Conservation (phyloP, 2,888 invertebrate species). For the Steinernema carpocapsae region DNA sequence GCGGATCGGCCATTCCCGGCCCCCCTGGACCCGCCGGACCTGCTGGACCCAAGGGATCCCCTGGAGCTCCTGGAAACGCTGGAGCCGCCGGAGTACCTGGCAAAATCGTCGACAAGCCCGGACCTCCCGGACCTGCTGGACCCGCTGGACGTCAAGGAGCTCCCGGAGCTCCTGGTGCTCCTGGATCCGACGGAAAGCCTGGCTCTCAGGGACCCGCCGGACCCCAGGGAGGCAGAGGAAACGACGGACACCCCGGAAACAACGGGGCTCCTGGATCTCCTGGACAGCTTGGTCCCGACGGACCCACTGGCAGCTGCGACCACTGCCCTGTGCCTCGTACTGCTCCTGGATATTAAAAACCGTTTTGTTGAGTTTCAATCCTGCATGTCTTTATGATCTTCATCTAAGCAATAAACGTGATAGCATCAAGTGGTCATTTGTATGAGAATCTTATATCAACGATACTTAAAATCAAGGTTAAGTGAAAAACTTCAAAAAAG, state of each 20-base stretch:
- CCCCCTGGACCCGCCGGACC: constrained; percentile 29
- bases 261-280: constrained; percentile 37
- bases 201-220: constrained; percentile 37
- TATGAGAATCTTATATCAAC: too few species aligned
- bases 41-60: constrained; percentile 37
- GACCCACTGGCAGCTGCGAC: constrained; percentile 35
- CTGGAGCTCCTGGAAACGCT: constrained; percentile 41
- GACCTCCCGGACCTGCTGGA: constrained; percentile 45
- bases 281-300: constrained; percentile 34
- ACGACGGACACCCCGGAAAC: constrained; percentile 38
- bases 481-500: too few species aligned
- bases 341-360: constrained; percentile 43
- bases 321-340: constrained; percentile 45
- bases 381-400: neutral
- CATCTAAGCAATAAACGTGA: constrained; percentile 12
- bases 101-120: constrained; percentile 1
- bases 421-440: neutral
- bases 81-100: constrained; percentile 43
- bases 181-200: constrained; percentile 36
- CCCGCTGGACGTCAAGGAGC: constrained; percentile 35
- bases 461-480: too few species aligned
- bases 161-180: constrained; percentile 33
- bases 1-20: constrained; percentile 47
- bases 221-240: constrained; percentile 34
- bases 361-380: neutral